Conservation (phyloP, 1,140 invertebrate genomes). For the Aphelenchoides fujianensis region DNA sequence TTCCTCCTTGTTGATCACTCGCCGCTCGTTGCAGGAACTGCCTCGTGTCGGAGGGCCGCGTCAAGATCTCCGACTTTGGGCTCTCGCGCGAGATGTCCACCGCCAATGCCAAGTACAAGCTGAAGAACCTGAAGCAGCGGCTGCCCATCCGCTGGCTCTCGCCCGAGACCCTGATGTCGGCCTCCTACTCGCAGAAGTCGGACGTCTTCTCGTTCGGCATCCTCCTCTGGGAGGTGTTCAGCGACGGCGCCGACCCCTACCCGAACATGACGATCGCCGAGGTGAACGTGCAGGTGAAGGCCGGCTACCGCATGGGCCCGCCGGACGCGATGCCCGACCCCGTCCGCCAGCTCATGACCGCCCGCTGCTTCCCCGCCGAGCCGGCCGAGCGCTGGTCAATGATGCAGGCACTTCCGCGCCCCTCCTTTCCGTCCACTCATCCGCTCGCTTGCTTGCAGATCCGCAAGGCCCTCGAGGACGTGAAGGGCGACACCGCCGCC, state of each 20-base stretch:
- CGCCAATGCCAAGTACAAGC: conserved; percentile 36
- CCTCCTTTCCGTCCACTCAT: too few species aligned
- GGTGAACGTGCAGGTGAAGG: conserved; percentile 44
- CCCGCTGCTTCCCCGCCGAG: conserved; percentile 33
- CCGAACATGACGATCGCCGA: conserved; percentile 39
- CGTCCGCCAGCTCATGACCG: conserved; percentile 33
- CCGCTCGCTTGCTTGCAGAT: too few species aligned
- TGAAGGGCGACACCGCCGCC: too few species aligned
- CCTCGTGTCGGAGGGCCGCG: conserved; percentile 78
- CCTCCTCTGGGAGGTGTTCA: conserved; percentile 45
- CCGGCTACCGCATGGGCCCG: conserved; percentile 38
- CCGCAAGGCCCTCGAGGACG: too few species aligned
- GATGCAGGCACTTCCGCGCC: conserved; percentile 20
- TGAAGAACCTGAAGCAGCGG: conserved; percentile 46
- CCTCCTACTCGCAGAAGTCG: conserved; percentile 36
- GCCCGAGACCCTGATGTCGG: conserved; percentile 36
- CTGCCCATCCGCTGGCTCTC: conserved; percentile 44
- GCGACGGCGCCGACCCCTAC: conserved; percentile 41
- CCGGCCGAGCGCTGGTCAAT: conserved; percentile 39
- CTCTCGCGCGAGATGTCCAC: conserved; percentile 79
- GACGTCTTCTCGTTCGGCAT: conserved; percentile 46
- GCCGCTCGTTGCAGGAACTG: conserved; percentile 85
- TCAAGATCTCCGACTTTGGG: conserved; percentile 95
- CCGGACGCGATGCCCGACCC: conserved; percentile 37
- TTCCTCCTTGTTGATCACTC: conserved; percentile 64